Evolutionary conservation across 2,888 invertebrate genomes (phyloP).

Genomic region (Arrhopalites spinosus): DNA sequence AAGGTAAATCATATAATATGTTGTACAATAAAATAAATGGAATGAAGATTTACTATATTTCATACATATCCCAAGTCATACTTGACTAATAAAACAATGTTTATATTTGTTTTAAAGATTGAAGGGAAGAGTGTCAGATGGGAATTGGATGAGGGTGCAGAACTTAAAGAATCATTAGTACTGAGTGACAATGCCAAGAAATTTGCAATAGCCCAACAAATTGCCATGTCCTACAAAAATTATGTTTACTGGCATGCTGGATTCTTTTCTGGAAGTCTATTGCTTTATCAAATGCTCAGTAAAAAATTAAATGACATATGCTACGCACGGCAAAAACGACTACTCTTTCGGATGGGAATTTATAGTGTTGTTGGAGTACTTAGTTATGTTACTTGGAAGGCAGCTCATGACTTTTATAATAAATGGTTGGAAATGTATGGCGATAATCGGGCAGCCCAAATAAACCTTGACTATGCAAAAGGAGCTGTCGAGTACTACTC

Average conservation of each 20-base stretch:
- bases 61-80: no score
- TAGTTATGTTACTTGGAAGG: slow-evolving; percentile 67
- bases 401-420: slow-evolving; percentile 70
- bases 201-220: slow-evolving; percentile 78
- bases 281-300: slow-evolving; percentile 64
- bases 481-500: slow-evolving; percentile 79
- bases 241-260: slow-evolving; percentile 66
- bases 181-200: slow-evolving; percentile 78
- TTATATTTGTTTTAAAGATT: slow-evolving; percentile 17
- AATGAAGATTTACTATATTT: no score
- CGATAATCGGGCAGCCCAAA: slow-evolving; percentile 68
- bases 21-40: neutral
- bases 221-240: slow-evolving; percentile 68
- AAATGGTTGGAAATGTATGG: slow-evolving; percentile 67
- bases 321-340: slow-evolving; percentile 66
- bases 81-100: neutral
- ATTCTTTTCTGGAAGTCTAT: slow-evolving; percentile 63
- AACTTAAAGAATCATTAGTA: slow-evolving; percentile 70
- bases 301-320: slow-evolving; percentile 63
- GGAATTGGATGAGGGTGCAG: slow-evolving; percentile 67
- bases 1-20: neutral
- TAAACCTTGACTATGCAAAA: slow-evolving; percentile 69
- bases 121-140: slow-evolving; percentile 66
- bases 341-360: slow-evolving; percentile 60
- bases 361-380: slow-evolving; percentile 68